Conservation (phyloP, 2,113 vertebrate genomes). For the Heterotilapia buettikoferi region DNA sequence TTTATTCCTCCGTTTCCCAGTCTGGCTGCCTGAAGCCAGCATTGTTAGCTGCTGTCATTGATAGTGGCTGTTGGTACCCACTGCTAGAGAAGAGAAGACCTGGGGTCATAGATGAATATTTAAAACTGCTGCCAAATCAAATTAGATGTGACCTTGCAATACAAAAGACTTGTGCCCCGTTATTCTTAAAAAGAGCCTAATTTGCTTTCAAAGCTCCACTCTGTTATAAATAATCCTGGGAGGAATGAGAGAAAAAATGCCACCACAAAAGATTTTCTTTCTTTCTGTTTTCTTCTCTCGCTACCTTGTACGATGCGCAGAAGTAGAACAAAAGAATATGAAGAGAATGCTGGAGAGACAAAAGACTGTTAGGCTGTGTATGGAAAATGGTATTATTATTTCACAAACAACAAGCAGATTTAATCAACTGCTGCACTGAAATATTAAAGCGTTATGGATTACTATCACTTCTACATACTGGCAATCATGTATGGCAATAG, state of each 20-base stretch:
- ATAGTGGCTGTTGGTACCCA: neutral
- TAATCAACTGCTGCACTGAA: neutral
- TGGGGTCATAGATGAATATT: constrained; percentile 68
- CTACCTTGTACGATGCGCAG: neutral
- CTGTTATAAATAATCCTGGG: constrained; percentile 17
- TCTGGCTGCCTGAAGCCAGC: constrained; percentile 26
- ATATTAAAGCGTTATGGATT: neutral
- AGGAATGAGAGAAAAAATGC: neutral
- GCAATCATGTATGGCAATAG: neutral
- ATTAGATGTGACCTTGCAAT: constrained; percentile 68
- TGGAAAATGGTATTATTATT: neutral
- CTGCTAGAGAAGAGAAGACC: constrained; percentile 35
- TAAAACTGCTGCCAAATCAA: constrained; percentile 56
- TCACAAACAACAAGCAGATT: neutral
- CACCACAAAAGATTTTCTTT: neutral
- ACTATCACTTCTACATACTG: neutral
- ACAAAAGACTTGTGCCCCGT: constrained; percentile 20
- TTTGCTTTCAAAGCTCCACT: constrained; percentile 20
- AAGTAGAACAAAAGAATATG: neutral
- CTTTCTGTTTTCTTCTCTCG: neutral
- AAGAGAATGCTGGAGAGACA: neutral
- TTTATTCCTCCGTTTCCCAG: neutral
- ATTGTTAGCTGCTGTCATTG: neutral
- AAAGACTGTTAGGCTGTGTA: neutral
- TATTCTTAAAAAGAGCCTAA: constrained; percentile 42